A percentile compares a stretch with the other conserved stretches of the same genome.
Conservation (phyloP, 2,113 vertebrate genomes). For the Polypterus bichir region DNA sequence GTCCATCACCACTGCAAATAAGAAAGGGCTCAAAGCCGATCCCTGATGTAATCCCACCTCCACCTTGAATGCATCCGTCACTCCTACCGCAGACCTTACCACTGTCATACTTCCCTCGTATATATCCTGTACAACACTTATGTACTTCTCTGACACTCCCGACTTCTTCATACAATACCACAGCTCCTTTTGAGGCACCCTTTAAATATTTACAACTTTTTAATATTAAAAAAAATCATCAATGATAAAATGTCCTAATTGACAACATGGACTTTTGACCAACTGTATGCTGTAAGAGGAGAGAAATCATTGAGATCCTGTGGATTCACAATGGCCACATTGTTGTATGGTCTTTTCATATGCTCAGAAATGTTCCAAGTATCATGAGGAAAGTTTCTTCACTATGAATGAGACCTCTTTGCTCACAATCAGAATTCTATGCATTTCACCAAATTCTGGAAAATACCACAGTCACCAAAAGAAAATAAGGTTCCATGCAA, state of each 20-base stretch:
- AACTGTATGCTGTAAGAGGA: slow-evolving; percentile 10
- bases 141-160: too few species aligned
- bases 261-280: slow-evolving; percentile 11
- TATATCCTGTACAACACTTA: too few species aligned
- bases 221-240: not conserved
- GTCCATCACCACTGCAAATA: too few species aligned
- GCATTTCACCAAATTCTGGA: slow-evolving; percentile 11
- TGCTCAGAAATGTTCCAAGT: slow-evolving; percentile 13
- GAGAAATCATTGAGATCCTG: slow-evolving; percentile 18
- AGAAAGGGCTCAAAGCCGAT: too few species aligned
- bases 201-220: not conserved
- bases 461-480: slow-evolving; percentile 12
- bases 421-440: slow-evolving; percentile 10
- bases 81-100: too few species aligned
- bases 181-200: too few species aligned
- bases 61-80: too few species aligned
- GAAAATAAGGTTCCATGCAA: slow-evolving; percentile 15
- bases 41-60: too few species aligned
- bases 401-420: slow-evolving; percentile 11
- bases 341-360: slow-evolving; percentile 6
- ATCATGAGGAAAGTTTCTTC: slow-evolving; percentile 6
- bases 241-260: slow-evolving; percentile 10
- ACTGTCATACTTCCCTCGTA: too few species aligned
- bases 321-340: slow-evolving; percentile 14
- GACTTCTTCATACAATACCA: too few species aligned